phyloP scores from a whole-genome alignment of 2,797 vertebrate genomes.

The Argyrosomus regius region DNA sequence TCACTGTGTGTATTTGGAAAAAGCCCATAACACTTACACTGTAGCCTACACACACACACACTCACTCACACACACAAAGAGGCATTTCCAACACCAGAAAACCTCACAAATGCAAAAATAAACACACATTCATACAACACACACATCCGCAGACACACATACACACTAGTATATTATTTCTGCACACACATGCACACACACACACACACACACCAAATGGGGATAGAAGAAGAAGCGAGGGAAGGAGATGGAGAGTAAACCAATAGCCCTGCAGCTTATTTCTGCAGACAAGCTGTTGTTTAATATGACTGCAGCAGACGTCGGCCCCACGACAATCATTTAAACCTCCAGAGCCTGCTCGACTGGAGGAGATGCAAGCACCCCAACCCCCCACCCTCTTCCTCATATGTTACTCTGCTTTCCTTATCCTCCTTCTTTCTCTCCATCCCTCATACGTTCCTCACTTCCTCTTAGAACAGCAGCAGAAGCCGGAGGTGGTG shows the following conservation, averaged over 20 bases:
- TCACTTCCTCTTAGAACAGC: constrained; percentile 23
- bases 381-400: background rate
- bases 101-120: background rate
- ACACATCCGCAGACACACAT: background rate
- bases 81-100: constrained; percentile 19
- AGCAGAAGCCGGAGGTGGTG: constrained; percentile 38
- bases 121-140: constrained; percentile 7
- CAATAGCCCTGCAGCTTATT: constrained; percentile 78
- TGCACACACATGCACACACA: constrained; percentile 19
- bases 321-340: constrained; percentile 68
- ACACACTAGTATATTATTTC: constrained; percentile 17
- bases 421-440: background rate
- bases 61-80: background rate
- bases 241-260: constrained; percentile 68
- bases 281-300: constrained; percentile 83
- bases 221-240: constrained; percentile 41
- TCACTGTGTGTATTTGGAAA: constrained; percentile 90
- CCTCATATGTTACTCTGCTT: constrained; percentile 30
- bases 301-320: constrained; percentile 78
- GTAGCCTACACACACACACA: constrained; percentile 8
- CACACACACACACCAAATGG: constrained; percentile 29
- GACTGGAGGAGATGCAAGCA: constrained; percentile 66
- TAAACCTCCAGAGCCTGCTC: constrained; percentile 76
- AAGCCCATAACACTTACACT: constrained; percentile 60
- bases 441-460: background rate